Evolutionary conservation across 2,113 vertebrate species (phyloP), one percentile per base, ranked within the genome.

Genomic region (Paralichthys olivaceus): DNA sequence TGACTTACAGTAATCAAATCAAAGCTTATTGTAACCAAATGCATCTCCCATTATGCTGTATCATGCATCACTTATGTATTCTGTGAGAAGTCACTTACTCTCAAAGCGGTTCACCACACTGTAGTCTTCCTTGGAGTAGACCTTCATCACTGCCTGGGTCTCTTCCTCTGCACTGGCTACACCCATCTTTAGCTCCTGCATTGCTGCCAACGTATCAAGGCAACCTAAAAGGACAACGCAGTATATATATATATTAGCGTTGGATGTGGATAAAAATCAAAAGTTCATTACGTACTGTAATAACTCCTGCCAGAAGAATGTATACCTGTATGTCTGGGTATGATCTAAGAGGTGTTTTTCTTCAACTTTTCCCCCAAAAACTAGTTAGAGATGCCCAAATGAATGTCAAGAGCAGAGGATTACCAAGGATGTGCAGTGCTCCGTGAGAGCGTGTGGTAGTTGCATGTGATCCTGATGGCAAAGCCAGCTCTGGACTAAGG

Each of bases 111-210:
- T 99, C 69, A 99, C 98, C 81, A 99, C 93, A 59, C 96, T 99
- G 72, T 99, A 99, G 92, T 99, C 98, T 89, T 99, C 98, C 88
- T 99, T 99, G 72, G 97, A 99, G 87, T 99, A 99, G 77, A 99
- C 97, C 85, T 99, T 99, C 96, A 98, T 96, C 79, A 99, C 98
- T 37, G 98, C 96, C 90, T 99, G 98, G 43, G 97, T 99, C 85
- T 99, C 98, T 56, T 99, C 98, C 84, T 99, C 98, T 19, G 96
- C 95, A 58, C 95, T 99, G 70, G 97, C 94, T 79, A 99, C 92
- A 34, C 97, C 97, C 96, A 99, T 98, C 91, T 99, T 99, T 82
- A 99, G 95, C 80, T 99, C 98, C 73, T 99, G 98, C 98, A 99
- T 98, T 86, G 96, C 94, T 68, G 98, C 97, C 89, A 99, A 93